A percentile compares a stretch with the other conserved stretches of the same genome.
Evolutionary conservation across 2,797 vertebrate species (phyloP).

Genomic region (Chaetodon trifasciatus): DNA sequence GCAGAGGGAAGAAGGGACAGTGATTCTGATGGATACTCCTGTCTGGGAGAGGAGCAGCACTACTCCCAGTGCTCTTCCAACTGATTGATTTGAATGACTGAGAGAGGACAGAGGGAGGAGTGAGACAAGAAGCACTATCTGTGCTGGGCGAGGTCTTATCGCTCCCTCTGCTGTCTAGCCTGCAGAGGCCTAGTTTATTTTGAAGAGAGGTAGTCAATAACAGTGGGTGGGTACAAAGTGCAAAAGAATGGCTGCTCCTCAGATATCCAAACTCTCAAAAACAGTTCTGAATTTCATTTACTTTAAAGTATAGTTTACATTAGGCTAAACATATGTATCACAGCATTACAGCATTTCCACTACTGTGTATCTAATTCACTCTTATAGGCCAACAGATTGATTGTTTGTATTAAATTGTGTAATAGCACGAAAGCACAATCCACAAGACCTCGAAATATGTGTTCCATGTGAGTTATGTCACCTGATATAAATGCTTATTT

Average conservation of each 20-base stretch:
- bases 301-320: not conserved
- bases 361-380: constrained; percentile 3
- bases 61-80: constrained; percentile 50
- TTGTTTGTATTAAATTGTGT: constrained; percentile 11
- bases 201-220: constrained; percentile 49
- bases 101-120: constrained; percentile 46
- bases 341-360: not conserved
- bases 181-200: constrained; percentile 41
- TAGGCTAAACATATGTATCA: constrained; percentile 6
- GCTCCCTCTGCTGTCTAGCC: constrained; percentile 37
- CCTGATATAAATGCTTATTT: constrained; percentile 15
- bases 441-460: not conserved
- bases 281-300: constrained; percentile 4
- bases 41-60: constrained; percentile 54
- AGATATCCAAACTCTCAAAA: not conserved
- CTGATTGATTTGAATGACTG: constrained; percentile 73
- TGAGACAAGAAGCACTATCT: constrained; percentile 34
- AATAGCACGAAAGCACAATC: not conserved
- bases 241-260: constrained; percentile 17
- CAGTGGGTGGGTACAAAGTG: not conserved
- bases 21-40: constrained; percentile 71
- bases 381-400: constrained; percentile 3
- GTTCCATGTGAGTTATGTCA: constrained; percentile 27
- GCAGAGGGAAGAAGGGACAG: constrained; percentile 49
- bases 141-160: constrained; percentile 52